phyloP scores from a whole-genome alignment of 2,797 vertebrate genomes.

The Coluber constrictor region DNA sequence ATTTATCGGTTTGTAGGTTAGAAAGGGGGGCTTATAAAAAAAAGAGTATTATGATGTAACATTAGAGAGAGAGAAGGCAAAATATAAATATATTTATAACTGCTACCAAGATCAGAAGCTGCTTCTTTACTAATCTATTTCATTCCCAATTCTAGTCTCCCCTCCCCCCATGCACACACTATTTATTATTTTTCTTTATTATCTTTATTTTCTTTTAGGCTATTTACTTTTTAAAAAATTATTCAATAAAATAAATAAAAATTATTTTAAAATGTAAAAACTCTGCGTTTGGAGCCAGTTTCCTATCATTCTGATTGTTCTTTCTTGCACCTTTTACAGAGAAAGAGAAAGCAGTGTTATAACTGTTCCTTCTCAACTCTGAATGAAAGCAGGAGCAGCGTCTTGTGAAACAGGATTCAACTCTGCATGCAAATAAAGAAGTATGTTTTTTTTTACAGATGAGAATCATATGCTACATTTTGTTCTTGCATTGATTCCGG shows the following conservation, averaged over 20 bases:
- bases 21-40: not conserved
- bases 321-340: not conserved
- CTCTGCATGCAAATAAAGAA: not conserved
- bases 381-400: not conserved
- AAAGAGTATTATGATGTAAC: not conserved
- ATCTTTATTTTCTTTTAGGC: not conserved
- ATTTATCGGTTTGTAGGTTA: not conserved
- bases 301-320: not conserved
- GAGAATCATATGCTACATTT: not conserved
- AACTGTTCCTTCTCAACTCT: not conserved
- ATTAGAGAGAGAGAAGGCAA: not conserved
- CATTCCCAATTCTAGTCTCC: not conserved
- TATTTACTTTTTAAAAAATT: not conserved
- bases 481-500: not conserved
- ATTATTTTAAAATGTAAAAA: not conserved
- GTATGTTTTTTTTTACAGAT: not conserved
- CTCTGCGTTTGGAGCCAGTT: not conserved
- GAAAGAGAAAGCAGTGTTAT: not conserved
- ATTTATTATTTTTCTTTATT: not conserved
- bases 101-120: not conserved
- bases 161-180: not conserved
- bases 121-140: not conserved
- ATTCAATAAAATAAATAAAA: not conserved
- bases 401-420: not conserved
- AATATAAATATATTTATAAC: not conserved